These are phyloP conservation scores for Strigamia maritima DNA, from an alignment of 2,888 invertebrate genomes.

Conservation along the genomic window DNA sequence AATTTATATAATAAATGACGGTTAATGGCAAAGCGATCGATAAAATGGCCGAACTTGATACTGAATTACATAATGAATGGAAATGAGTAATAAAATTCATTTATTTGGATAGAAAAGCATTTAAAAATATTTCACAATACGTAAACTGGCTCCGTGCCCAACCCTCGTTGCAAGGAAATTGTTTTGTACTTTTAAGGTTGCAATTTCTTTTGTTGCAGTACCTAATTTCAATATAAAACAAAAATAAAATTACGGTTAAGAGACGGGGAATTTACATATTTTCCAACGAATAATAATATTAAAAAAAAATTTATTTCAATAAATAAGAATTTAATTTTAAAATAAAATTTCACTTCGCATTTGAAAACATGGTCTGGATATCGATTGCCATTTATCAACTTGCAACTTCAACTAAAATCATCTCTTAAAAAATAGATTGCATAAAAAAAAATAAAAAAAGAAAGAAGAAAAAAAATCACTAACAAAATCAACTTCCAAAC, in stretches of 20 bases:
- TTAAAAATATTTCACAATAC: constrained; percentile 26
- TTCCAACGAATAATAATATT: background rate
- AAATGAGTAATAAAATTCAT: constrained; percentile 34
- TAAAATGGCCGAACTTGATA: background rate
- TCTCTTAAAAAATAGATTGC: background rate
- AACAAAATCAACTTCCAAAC: background rate
- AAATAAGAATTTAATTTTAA: constrained; percentile 29
- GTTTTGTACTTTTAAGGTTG: background rate
- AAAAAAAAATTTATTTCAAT: background rate
- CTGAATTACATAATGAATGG: constrained; percentile 25
- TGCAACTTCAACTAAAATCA: constrained; percentile 25
- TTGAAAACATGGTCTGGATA: constrained; percentile 19
- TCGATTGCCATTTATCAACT: constrained; percentile 34
- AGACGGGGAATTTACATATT: background rate
- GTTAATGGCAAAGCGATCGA: constrained; percentile 6
- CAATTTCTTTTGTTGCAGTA: background rate
- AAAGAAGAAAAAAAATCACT: background rate
- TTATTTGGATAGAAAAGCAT: constrained; percentile 11
- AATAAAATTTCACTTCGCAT: constrained; percentile 29
- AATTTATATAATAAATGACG: background rate
- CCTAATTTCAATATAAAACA: constrained; percentile 8
- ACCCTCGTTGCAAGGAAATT: background rate
- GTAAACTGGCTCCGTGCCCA: constrained; percentile 8
- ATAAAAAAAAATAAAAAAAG: background rate
- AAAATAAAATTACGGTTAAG: background rate